Evolutionary conservation across 2,113 vertebrate genomes (phyloP).

Genomic region (Collichthys lucidus): DNA sequence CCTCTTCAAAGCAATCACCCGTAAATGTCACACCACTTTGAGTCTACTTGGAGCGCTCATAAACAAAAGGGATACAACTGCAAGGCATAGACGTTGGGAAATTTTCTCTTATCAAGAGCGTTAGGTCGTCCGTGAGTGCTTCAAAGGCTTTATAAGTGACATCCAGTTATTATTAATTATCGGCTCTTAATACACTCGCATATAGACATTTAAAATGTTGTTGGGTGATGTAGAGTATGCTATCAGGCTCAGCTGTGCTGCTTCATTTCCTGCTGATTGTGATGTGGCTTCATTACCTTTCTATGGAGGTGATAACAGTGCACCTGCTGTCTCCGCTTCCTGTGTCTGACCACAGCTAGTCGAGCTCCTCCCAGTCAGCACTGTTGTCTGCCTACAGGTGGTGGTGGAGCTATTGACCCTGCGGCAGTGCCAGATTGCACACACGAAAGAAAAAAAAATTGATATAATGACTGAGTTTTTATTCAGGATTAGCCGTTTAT

Average conservation of each 20-base stretch:
- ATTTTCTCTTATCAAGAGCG: constrained; percentile 43
- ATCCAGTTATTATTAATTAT: neutral
- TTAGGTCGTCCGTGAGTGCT: constrained; percentile 3
- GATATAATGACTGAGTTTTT: constrained; percentile 43
- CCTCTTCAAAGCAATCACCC: constrained; percentile 75
- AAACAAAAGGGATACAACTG: constrained; percentile 71
- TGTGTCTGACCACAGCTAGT: constrained; percentile 66
- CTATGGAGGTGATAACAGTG: constrained; percentile 78
- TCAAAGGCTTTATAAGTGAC: constrained; percentile 11
- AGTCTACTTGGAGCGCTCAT: constrained; percentile 50
- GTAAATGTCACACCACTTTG: constrained; percentile 75
- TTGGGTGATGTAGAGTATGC: constrained; percentile 21
- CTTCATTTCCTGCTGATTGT: constrained; percentile 79
- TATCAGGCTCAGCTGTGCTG: constrained; percentile 50
- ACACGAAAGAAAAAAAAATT: constrained; percentile 17
- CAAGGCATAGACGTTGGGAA: constrained; percentile 44
- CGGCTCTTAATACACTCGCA: neutral
- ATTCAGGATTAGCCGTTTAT: constrained; percentile 42
- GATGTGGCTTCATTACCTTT: constrained; percentile 73
- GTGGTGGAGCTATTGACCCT: constrained; percentile 62
- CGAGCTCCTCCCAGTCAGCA: constrained; percentile 52
- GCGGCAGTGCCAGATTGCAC: constrained; percentile 36
- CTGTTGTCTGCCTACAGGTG: constrained; percentile 71
- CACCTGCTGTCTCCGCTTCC: constrained; percentile 80
- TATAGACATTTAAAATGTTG: constrained; percentile 40